Evolutionary conservation across 2,888 invertebrate species (phyloP), one percentile per base, ranked within the genome.

Genomic region (Drosophila percnosoma): DNA sequence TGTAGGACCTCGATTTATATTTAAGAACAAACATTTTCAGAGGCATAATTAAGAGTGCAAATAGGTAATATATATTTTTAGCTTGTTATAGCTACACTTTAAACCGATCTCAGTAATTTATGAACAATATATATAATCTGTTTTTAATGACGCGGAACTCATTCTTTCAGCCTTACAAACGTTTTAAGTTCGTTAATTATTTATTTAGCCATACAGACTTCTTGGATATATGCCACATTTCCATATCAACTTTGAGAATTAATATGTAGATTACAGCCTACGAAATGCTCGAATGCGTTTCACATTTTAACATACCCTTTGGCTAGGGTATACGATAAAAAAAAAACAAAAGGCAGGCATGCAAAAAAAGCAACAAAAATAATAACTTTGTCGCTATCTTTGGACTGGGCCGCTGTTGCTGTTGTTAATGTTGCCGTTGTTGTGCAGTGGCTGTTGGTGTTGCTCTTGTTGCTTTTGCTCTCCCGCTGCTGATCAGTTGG

Each of bases 401-500:
- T 66, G 61, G 58, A 61, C 62, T 62, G 40, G 68, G 29, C 57
- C 62, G 68, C 70, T 59, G 55, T 57, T 57, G 31, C 42, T 31
- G 31, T 24, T 31, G 29, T 57, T 54, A 18, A 38, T 54, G 54
- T 24, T 38, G 36, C 7, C 7, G 36, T 36, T 36, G 36, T 36
- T 36, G 36, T 36, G 34, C 34, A 13, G 34, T 34, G 15, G 15
- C 34, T 36, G 6, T 18, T 33, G 10, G 33, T 15, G 15, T 36
- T 31, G 21, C 4, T 54, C 15, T 5, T 55, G 40, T 18, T 15
- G 57, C 5, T 21, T 21, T 10, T 40, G 61, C 58, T 51, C 69
- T 69, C 62, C 69, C 62, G 68, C 60, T 62, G 77, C 78, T 88
- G 90, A 90, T 90, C 86, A 80, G 75, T 58, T 74, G 65, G 88